Percentiles rank a stretch among this genome's conserved stretches.
Evolutionary conservation across 2,797 vertebrate genomes (phyloP).

Genomic region (Cichlasoma orientale): DNA sequence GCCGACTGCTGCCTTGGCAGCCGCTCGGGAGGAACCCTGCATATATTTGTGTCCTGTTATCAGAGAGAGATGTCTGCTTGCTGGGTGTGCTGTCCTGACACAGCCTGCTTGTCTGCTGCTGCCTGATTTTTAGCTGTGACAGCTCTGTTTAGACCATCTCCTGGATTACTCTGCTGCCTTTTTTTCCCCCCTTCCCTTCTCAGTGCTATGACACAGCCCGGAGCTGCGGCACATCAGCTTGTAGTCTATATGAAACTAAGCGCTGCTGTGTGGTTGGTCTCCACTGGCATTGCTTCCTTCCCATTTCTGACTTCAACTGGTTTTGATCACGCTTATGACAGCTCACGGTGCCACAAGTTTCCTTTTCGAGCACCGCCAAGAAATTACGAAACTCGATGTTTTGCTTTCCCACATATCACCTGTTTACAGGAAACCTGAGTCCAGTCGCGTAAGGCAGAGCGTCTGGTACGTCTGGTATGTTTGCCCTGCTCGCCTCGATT

Average conservation of each 20-base stretch:
- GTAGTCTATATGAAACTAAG: conserved; percentile 44
- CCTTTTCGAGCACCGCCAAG: conserved; percentile 42
- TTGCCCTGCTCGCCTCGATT: conserved; percentile 35
- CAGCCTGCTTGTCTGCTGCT: conserved; percentile 60
- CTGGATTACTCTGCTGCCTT: conserved; percentile 37
- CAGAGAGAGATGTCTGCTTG: conserved; percentile 54
- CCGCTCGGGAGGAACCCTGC: conserved; percentile 23
- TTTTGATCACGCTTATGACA: conserved; percentile 35
- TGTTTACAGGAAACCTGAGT: conserved; percentile 71
- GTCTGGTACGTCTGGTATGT: conserved; percentile 29
- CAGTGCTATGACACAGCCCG: not conserved
- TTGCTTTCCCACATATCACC: conserved; percentile 52
- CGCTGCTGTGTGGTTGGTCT: conserved; percentile 38
- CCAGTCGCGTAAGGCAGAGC: not conserved
- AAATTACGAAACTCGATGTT: conserved; percentile 12
- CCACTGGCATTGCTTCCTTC: conserved; percentile 69
- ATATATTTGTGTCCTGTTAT: conserved; percentile 64
- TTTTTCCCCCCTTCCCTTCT: not conserved
- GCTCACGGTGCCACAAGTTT: conserved; percentile 38
- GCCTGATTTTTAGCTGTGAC: conserved; percentile 30
- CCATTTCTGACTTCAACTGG: conserved; percentile 51
- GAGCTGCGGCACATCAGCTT: conserved; percentile 27
- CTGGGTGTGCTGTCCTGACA: conserved; percentile 47
- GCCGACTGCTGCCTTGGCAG: conserved; percentile 19
- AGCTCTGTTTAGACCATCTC: conserved; percentile 18